phyloP scores from a whole-genome alignment of 2,113 vertebrate species.

The Forbesichthys papilliferus region DNA sequence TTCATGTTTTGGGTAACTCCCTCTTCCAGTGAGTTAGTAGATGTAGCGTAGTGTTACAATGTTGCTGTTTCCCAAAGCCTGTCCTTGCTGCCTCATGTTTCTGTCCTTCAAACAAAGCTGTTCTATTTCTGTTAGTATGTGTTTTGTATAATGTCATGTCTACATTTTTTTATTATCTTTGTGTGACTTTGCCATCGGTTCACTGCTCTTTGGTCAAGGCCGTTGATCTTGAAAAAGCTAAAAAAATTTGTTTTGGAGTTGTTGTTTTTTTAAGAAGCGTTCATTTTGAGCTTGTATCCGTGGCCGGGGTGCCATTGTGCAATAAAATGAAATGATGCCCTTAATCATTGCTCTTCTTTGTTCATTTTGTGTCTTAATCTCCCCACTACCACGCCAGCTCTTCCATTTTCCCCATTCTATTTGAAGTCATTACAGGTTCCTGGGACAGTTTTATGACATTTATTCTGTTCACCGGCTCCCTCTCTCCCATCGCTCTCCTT shows the following conservation, averaged over 20 bases:
- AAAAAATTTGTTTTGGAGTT: conserved; percentile 22
- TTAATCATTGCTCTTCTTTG: conserved; percentile 44
- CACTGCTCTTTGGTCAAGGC: not conserved
- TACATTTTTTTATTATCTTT: not conserved
- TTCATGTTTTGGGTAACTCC: not conserved
- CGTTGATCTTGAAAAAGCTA: conserved; percentile 39
- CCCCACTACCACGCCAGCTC: conserved; percentile 39
- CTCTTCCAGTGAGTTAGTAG: not conserved
- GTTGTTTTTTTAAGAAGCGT: conserved; percentile 31
- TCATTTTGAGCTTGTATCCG: conserved; percentile 31
- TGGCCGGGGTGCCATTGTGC: conserved; percentile 34
- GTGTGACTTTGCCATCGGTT: not conserved
- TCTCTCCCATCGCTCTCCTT: conserved; percentile 11
- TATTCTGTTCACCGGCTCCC: conserved; percentile 53
- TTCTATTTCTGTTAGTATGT: not conserved
- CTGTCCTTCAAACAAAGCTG: not conserved
- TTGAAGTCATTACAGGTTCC: conserved; percentile 61
- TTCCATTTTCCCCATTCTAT: conserved; percentile 26
- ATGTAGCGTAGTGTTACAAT: too few relatives aligned
- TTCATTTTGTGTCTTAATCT: conserved; percentile 52
- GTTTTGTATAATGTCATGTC: not conserved
- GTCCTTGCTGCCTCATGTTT: not conserved
- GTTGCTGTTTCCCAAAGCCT: too few relatives aligned
- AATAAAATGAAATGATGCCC: conserved; percentile 54
- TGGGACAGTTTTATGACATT: conserved; percentile 66